These are phyloP conservation scores for Chrysolina oricalcia DNA, from an alignment of 2,888 invertebrate species.

Conservation along the genomic window DNA sequence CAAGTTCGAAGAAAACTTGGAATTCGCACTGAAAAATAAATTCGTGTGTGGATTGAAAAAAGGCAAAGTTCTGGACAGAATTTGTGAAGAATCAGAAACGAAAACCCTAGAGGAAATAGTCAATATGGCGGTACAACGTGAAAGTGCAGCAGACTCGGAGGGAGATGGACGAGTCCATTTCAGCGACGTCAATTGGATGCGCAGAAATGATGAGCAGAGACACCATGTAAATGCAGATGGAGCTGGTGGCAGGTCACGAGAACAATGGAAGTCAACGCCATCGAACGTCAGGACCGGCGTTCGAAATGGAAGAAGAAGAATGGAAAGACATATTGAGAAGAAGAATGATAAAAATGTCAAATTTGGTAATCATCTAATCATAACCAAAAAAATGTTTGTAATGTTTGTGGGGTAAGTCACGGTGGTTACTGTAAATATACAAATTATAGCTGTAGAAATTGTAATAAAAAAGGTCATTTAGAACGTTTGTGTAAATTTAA, in stretches of 20 bases:
- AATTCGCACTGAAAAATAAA: constrained; percentile 47
- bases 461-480: background rate
- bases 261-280: background rate
- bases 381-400: constrained; percentile 4
- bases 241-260: background rate
- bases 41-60: constrained; percentile 45
- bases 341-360: background rate
- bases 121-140: background rate
- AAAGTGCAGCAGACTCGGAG: background rate
- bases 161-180: background rate
- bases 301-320: constrained; percentile 1
- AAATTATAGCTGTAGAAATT: background rate
- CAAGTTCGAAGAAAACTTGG: constrained; percentile 49
- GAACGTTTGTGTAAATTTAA: background rate
- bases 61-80: constrained; percentile 47
- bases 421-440: background rate
- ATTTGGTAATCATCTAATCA: no score
- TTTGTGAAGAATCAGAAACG: constrained; percentile 42
- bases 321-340: background rate
- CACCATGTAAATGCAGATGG: background rate
- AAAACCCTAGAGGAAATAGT: background rate
- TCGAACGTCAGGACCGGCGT: background rate
- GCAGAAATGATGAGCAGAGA: background rate
- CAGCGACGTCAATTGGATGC: background rate
- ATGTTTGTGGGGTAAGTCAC: constrained; percentile 1